Conservation (phyloP, 2,888 invertebrate genomes). For the Aleiodes leptofemur region DNA sequence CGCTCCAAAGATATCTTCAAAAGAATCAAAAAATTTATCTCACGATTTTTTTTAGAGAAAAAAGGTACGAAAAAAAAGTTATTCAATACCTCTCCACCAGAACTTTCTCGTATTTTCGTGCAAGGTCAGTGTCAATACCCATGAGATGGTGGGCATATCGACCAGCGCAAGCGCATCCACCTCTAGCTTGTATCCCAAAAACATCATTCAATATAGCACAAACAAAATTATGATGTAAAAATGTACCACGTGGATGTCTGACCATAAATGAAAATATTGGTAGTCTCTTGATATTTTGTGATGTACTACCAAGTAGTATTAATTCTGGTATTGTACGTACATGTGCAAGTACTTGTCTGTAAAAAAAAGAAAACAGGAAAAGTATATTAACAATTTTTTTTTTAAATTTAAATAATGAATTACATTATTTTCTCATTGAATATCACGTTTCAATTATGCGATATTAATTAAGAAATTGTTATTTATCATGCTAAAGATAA, state of each 20-base stretch:
- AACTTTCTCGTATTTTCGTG: slow-evolving; percentile 85
- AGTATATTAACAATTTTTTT: too few relatives aligned
- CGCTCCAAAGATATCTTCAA: background rate
- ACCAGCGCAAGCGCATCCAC: slow-evolving; percentile 88
- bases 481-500: background rate
- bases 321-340: slow-evolving; percentile 87
- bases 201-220: slow-evolving; percentile 92
- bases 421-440: slow-evolving; percentile 4
- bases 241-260: slow-evolving; percentile 87
- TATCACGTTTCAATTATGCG: slow-evolving; percentile 14
- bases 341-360: slow-evolving; percentile 87
- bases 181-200: slow-evolving; percentile 91
- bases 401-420: background rate
- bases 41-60: too few relatives aligned
- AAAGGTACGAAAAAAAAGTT: background rate
- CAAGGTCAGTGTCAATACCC: slow-evolving; percentile 87
- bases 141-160: slow-evolving; percentile 90
- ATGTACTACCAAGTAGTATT: slow-evolving; percentile 84
- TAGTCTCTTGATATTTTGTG: slow-evolving; percentile 82
- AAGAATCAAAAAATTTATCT: slow-evolving; percentile 1
- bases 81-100: slow-evolving; percentile 78
- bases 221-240: slow-evolving; percentile 91
- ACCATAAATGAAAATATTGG: slow-evolving; percentile 93
- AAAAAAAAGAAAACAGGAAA: slow-evolving; percentile 63
- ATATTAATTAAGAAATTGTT: slow-evolving; percentile 17